phyloP scores from a whole-genome alignment of 1,140 invertebrate genomes.

The Drosophila funebris region DNA sequence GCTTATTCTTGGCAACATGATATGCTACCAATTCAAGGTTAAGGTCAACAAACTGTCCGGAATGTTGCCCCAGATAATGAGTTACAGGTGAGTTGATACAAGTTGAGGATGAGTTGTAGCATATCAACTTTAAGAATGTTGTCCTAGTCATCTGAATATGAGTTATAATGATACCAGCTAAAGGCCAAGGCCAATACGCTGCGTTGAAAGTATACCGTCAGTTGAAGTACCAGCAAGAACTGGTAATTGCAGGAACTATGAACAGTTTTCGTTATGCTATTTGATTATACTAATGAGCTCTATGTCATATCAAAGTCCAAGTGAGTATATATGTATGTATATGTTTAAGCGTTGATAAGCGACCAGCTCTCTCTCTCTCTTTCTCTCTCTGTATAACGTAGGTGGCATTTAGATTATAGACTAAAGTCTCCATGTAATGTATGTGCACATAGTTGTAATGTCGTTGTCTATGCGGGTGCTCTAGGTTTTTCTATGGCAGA shows the following conservation, averaged over 20 bases:
- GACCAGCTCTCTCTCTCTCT: neutral
- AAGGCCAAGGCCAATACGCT: conserved; percentile 22
- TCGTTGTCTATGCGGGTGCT: conserved; percentile 18
- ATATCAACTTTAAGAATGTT: neutral
- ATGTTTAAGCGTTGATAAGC: conserved; percentile 21
- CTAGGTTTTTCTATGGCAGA: neutral
- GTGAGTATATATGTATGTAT: conserved; percentile 9
- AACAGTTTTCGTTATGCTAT: conserved; percentile 7
- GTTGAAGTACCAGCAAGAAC: conserved; percentile 7
- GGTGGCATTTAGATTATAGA: conserved; percentile 12
- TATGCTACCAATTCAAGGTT: neutral
- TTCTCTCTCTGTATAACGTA: neutral
- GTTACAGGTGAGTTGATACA: neutral
- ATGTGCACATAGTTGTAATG: neutral
- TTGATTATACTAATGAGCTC: conserved; percentile 31
- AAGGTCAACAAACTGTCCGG: neutral
- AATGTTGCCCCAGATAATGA: conserved; percentile 8
- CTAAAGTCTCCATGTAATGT: neutral
- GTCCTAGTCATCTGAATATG: neutral
- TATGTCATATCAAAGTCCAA: conserved; percentile 41
- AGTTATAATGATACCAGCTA: neutral
- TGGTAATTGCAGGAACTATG: conserved; percentile 5
- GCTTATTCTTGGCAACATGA: neutral
- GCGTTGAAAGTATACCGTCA: conserved; percentile 14
- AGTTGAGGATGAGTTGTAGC: neutral